Percentiles rank a stretch among this genome's conserved stretches.
These are phyloP conservation scores for Takifugu rubripes DNA, from an alignment of 2,797 vertebrate species.

Conservation along the genomic window DNA sequence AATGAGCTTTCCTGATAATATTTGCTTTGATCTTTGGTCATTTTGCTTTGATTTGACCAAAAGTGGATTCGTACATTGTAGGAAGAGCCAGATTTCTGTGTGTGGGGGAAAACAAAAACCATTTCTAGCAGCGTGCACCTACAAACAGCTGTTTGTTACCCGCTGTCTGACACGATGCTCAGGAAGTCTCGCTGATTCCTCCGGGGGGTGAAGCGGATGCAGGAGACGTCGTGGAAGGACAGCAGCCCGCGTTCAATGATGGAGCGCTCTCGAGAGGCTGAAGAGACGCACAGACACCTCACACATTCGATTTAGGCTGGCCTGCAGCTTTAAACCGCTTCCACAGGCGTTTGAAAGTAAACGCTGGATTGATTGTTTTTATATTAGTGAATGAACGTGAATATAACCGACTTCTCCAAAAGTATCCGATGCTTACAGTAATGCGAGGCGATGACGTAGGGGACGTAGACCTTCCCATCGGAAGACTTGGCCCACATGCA, in stretches of 20 bases:
- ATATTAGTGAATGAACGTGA: too few species aligned
- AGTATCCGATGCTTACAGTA: slow-evolving; percentile 46
- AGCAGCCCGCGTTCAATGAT: slow-evolving; percentile 66
- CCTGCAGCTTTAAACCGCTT: background rate
- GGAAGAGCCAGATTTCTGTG: too few species aligned
- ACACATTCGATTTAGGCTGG: too few species aligned
- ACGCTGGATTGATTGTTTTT: too few species aligned
- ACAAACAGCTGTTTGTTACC: slow-evolving; percentile 31
- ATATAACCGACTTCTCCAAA: background rate
- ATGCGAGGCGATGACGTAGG: slow-evolving; percentile 61
- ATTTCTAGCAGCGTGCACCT: too few species aligned
- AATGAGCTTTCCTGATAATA: too few species aligned
- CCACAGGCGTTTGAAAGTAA: background rate
- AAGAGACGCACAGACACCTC: background rate
- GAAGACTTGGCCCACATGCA: slow-evolving; percentile 67
- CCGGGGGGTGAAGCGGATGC: slow-evolving; percentile 68
- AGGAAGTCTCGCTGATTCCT: slow-evolving; percentile 53
- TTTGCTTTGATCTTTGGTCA: too few species aligned
- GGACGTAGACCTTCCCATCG: slow-evolving; percentile 66
- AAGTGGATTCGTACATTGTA: too few species aligned
- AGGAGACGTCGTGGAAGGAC: slow-evolving; percentile 69
- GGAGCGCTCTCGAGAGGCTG: slow-evolving; percentile 56
- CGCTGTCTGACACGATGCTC: slow-evolving; percentile 66
- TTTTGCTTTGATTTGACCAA: too few species aligned
- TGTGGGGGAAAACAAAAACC: too few species aligned